Conservation (phyloP, 1,140 invertebrate genomes). For the Bombus soroeensis region DNA sequence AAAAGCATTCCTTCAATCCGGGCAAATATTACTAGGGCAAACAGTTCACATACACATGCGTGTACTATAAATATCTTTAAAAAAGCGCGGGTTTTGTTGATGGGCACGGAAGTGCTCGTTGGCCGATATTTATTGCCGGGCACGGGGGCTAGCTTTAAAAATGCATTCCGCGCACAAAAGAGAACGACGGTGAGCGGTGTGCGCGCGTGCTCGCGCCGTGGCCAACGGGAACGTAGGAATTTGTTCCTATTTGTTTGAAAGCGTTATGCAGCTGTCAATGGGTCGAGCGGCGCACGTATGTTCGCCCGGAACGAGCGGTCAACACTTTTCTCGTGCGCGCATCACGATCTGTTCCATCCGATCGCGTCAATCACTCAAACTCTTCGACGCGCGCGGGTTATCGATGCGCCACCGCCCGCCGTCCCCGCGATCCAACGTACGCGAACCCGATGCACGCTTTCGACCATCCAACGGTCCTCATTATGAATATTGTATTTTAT, state of each 20-base stretch:
- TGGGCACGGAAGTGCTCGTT: constrained; percentile 40
- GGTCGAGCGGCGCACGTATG: constrained; percentile 62
- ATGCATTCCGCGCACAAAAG: constrained; percentile 59
- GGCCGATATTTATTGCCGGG: constrained; percentile 65
- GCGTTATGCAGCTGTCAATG: constrained; percentile 72
- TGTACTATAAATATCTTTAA: constrained; percentile 45
- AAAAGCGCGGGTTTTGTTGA: constrained; percentile 38
- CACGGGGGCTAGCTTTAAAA: constrained; percentile 62
- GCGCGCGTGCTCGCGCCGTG: not conserved
- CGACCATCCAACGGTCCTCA: constrained; percentile 60
- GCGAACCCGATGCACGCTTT: constrained; percentile 33
- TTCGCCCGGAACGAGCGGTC: constrained; percentile 68
- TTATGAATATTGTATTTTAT: constrained; percentile 76
- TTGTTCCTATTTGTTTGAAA: constrained; percentile 72
- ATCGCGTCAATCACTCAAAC: constrained; percentile 76
- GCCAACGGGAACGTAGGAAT: constrained; percentile 54
- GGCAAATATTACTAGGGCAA: not conserved
- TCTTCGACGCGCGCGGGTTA: constrained; percentile 68
- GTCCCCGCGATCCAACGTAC: constrained; percentile 24
- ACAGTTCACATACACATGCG: not conserved
- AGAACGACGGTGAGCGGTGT: constrained; percentile 28
- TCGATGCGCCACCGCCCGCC: constrained; percentile 51
- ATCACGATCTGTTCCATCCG: constrained; percentile 72
- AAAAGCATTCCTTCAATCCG: not conserved
- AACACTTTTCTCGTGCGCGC: constrained; percentile 68